Percentiles rank a stretch among this genome's conserved stretches.
These are phyloP conservation scores for Lates japonicus DNA, from an alignment of 2,797 vertebrate genomes.

Conservation along the genomic window DNA sequence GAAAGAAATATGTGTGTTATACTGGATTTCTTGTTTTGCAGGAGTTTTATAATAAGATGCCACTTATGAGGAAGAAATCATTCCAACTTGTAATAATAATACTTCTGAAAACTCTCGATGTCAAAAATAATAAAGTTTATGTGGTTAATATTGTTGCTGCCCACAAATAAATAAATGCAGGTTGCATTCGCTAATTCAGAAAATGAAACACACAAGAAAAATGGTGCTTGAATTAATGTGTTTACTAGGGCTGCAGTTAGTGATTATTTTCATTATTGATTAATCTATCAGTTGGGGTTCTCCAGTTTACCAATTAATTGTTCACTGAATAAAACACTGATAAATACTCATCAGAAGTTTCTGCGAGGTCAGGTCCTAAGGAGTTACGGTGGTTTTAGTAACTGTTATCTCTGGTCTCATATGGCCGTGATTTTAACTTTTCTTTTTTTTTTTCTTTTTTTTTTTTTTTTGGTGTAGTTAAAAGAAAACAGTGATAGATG, in stretches of 20 bases:
- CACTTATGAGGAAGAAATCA: slow-evolving; percentile 14
- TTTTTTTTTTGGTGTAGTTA: no score
- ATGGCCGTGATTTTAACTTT: no score
- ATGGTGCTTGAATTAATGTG: not conserved
- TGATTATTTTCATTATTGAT: not conserved
- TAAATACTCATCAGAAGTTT: not conserved
- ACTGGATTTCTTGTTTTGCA: not conserved
- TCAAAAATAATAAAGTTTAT: slow-evolving; percentile 35
- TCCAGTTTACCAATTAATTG: not conserved
- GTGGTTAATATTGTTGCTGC: not conserved
- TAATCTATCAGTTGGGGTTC: not conserved
- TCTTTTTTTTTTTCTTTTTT: no score
- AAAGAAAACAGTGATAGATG: no score
- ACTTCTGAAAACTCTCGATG: slow-evolving; percentile 20
- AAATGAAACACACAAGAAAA: not conserved
- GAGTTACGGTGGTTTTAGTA: no score
- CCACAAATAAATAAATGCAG: not conserved
- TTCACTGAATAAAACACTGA: not conserved
- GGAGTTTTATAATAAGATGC: slow-evolving; percentile 12
- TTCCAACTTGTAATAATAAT: not conserved
- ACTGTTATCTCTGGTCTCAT: no score
- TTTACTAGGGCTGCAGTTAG: not conserved
- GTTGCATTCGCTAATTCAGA: not conserved
- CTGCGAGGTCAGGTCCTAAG: not conserved
- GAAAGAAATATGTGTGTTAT: not conserved